Conservation (phyloP, 2,888 invertebrate species). For the Dendrolimus pini region DNA sequence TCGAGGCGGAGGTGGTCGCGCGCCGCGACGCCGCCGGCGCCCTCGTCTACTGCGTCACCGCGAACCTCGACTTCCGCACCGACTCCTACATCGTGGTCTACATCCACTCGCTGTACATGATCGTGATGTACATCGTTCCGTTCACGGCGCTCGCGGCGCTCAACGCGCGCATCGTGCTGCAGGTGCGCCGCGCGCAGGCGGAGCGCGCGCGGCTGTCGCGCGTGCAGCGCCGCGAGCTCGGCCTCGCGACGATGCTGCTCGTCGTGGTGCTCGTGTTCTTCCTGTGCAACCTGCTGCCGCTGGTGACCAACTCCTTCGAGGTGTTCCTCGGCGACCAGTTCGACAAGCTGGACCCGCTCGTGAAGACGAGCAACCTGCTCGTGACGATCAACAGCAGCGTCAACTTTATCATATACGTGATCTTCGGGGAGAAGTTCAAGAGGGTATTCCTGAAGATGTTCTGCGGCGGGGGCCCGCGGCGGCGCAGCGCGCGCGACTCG, state of each 20-base stretch:
- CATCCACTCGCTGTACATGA: slow-evolving; percentile 95
- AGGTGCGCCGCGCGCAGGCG: slow-evolving; percentile 92
- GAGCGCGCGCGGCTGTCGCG: slow-evolving; percentile 94
- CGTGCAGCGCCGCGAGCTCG: slow-evolving; percentile 93
- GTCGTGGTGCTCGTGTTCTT: slow-evolving; percentile 97
- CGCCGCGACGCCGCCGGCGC: slow-evolving; percentile 65
- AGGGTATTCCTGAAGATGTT: slow-evolving; percentile 88
- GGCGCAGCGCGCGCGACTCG: slow-evolving; percentile 77
- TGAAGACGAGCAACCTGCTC: slow-evolving; percentile 91
- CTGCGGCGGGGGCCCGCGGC: slow-evolving; percentile 79
- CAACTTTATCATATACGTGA: slow-evolving; percentile 98
- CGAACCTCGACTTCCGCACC: slow-evolving; percentile 82
- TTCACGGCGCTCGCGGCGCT: slow-evolving; percentile 91
- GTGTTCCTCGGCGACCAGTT: slow-evolving; percentile 77
- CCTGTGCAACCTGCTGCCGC: slow-evolving; percentile 91
- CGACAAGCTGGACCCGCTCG: slow-evolving; percentile 78
- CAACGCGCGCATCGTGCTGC: slow-evolving; percentile 93
- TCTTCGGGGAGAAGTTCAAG: slow-evolving; percentile 98
- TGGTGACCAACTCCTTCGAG: slow-evolving; percentile 91
- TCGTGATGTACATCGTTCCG: slow-evolving; percentile 96
- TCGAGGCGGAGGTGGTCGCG: slow-evolving; percentile 78
- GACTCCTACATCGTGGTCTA: slow-evolving; percentile 89
- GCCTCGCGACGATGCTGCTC: slow-evolving; percentile 95
- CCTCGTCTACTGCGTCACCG: slow-evolving; percentile 82
- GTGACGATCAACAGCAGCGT: slow-evolving; percentile 98